phyloP scores from a whole-genome alignment of 2,888 invertebrate species.

The Nasonia oneida region DNA sequence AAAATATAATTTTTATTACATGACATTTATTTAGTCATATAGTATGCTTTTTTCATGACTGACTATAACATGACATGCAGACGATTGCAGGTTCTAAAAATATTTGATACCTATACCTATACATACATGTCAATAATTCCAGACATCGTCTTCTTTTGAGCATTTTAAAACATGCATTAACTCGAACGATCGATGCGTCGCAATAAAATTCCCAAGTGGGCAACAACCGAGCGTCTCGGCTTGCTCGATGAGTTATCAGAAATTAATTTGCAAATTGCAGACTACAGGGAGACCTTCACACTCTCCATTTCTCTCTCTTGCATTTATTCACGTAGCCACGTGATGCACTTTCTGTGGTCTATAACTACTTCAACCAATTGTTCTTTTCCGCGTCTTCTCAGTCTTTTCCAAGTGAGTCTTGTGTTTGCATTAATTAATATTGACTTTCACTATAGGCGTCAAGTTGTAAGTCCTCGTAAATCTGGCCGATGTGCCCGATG shows the following conservation, averaged over 20 bases:
- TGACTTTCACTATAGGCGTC: conserved; percentile 56
- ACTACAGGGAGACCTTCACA: background rate
- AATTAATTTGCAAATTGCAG: conserved; percentile 57
- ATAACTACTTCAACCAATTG: conserved; percentile 73
- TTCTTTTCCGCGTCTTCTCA: conserved; percentile 72
- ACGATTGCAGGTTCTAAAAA: too few species aligned
- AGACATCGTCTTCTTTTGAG: background rate
- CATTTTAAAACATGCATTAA: background rate
- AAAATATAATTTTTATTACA: too few species aligned
- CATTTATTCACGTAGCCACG: background rate
- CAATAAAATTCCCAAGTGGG: background rate
- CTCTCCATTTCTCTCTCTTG: background rate
- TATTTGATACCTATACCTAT: background rate
- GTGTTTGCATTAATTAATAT: conserved; percentile 61
- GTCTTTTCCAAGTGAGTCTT: conserved; percentile 68
- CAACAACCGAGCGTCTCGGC: background rate
- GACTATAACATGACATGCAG: too few species aligned
- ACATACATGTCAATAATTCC: background rate
- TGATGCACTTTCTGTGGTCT: conserved; percentile 64
- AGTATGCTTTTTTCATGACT: too few species aligned
- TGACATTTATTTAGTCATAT: too few species aligned
- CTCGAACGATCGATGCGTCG: background rate
- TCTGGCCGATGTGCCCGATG: background rate
- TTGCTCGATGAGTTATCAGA: conserved; percentile 35
- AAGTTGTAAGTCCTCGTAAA: conserved; percentile 35